A percentile compares a stretch with the other conserved stretches of the same genome.
phyloP scores from a whole-genome alignment of 1,140 invertebrate species.

The Yoshiicerus persimilis region DNA sequence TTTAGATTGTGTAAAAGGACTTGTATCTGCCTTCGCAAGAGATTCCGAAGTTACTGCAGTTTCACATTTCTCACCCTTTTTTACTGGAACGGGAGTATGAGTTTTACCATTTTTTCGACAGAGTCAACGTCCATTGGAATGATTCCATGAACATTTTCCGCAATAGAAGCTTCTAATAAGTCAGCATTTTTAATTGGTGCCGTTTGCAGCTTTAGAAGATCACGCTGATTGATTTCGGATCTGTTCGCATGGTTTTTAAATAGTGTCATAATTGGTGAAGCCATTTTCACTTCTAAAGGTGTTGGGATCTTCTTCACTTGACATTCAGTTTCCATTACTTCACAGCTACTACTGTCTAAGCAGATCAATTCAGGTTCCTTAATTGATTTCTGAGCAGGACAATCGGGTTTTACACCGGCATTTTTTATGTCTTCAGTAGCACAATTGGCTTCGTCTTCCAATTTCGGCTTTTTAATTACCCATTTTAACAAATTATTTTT shows the following conservation, averaged over 20 bases:
- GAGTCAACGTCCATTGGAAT: background rate
- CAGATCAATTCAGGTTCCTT: background rate
- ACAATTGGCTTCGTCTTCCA: background rate
- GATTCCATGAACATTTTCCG: background rate
- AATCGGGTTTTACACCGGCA: background rate
- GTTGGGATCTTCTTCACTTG: background rate
- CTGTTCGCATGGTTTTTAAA: background rate
- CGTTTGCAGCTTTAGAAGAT: background rate
- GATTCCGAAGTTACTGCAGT: background rate
- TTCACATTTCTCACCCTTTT: background rate
- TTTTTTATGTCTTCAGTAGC: background rate
- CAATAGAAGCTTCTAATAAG: background rate
- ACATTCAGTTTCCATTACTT: background rate
- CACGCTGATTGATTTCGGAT: background rate
- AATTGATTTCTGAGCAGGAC: background rate
- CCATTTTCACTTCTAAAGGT: background rate
- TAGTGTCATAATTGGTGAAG: background rate
- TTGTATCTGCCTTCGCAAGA: background rate
- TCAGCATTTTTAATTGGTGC: constrained; percentile 20
- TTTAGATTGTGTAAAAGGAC: background rate
- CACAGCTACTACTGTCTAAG: background rate
- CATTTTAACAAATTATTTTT: constrained; percentile 22
- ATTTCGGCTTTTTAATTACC: constrained; percentile 20
- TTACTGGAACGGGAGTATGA: background rate
- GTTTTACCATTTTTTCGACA: background rate